Evolutionary conservation across 2,888 invertebrate species (phyloP), one percentile per base, ranked within the genome.

Genomic region (Cheiracanthium punctorium): DNA sequence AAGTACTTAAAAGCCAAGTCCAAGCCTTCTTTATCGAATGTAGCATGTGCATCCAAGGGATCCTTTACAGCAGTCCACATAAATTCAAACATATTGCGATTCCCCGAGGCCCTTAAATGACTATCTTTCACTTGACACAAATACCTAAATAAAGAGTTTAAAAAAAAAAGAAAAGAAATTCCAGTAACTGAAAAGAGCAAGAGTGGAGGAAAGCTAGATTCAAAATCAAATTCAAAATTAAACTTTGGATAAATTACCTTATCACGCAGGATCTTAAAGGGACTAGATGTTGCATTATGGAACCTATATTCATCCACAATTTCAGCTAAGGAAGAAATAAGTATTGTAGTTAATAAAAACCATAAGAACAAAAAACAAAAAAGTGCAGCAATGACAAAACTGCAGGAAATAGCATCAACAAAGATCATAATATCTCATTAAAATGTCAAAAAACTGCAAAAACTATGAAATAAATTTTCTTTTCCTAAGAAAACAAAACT

Each of bases 31-130:
- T 88, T 88, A 64, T 89, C 89, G 67, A 89, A 86, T 17, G 85
- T 82, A 48, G 85, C 86, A 65, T 87, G 86, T 0, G 96, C 94
- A 91, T 97, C 96, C 73, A 96, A 92, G 0, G 97, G 97, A 92
- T 98, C 97, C 91, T 97, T 97, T 65, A 97, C 96, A 12, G 97
- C 96, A 88, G 96, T 96, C 97, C 98, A 98, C 94, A 98, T 97
- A 91, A 97, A 96, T 93, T 98, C 96, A 95, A 90, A 97, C 96
- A 98, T 97, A 90, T 96, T 96, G 90, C 97, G 95, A 48, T 96
- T 96, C 52, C 96, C 96, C 32, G 96, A 95, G 80, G 96, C 95
- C 89, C 97, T 94, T 73, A 98, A 93, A 92, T 98, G 97, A 91
- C 96, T 96, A 92, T 98, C 98, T 24, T 96, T 96, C 89, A 98